Evolutionary conservation across 2,888 invertebrate genomes (phyloP).

Genomic region (Macaria liturata): DNA sequence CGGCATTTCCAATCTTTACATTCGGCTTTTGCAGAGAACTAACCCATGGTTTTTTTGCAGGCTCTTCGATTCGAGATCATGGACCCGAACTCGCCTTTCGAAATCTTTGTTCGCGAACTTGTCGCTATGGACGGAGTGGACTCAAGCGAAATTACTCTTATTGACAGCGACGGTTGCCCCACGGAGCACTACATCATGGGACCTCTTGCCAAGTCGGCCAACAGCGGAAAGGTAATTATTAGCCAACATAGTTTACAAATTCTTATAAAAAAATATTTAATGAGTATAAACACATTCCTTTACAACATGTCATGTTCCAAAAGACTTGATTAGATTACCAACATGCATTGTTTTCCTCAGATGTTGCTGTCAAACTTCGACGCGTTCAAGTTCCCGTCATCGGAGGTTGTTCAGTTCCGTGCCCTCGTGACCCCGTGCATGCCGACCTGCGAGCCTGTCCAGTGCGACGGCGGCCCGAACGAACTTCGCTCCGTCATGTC

Average conservation of each 20-base stretch:
- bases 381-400: slow-evolving; percentile 98
- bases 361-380: slow-evolving; percentile 95
- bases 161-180: slow-evolving; percentile 96
- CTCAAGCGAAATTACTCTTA: slow-evolving; percentile 95
- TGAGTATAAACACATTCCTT: too few relatives aligned
- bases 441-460: slow-evolving; percentile 96
- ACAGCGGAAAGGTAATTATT: slow-evolving; percentile 87
- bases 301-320: too few relatives aligned
- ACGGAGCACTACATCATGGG: slow-evolving; percentile 98
- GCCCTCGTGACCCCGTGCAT: slow-evolving; percentile 97
- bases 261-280: too few relatives aligned
- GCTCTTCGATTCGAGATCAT: slow-evolving; percentile 95
- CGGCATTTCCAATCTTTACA: slow-evolving; percentile 2
- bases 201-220: slow-evolving; percentile 91
- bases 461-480: slow-evolving; percentile 94
- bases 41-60: slow-evolving; percentile 41
- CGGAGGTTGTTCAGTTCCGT: slow-evolving; percentile 96
- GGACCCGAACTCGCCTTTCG: slow-evolving; percentile 96
- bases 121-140: slow-evolving; percentile 97
- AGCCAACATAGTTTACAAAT: slow-evolving; percentile 37
- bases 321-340: neutral
- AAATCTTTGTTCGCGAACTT: slow-evolving; percentile 96
- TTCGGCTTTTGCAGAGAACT: slow-evolving; percentile 8
- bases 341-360: slow-evolving; percentile 69
- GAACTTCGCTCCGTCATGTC: slow-evolving; percentile 92